Evolutionary conservation across 2,797 vertebrate species (phyloP), one percentile per base, ranked within the genome.

Genomic region (Crenuchus spilurus): DNA sequence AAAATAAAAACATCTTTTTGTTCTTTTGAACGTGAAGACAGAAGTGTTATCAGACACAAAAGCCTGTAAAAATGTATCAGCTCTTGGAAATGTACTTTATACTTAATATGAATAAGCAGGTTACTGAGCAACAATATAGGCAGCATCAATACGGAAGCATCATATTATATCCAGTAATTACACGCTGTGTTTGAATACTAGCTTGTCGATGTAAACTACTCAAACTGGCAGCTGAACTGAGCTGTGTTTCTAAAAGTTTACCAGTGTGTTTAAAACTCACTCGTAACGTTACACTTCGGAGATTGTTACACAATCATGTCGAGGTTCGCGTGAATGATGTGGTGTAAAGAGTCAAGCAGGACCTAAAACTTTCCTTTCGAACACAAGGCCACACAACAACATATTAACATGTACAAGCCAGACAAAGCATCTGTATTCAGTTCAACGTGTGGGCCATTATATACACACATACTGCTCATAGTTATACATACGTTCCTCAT

Each of bases 391-490:
- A 72, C 60, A 42, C 58, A 46, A 60, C 73, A 52, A 71, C 69
- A 20, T 75, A 64, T 67, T 70, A 52, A 71, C 69, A 20, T 75
- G 68, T 67, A 69, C 74, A 70, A 70, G 66, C 73, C 31, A 58
- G 62, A 60, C 39, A 57, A 87, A 79, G 82, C 85, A 81, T 74
- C 82, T 61, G 77, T 75, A 79, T 77, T 88, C 72, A 74, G 79
- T 81, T 82, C 75, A 76, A 82, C 80, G 85, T 75, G 77, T 87
- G 85, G 82, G 78, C 81, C 66, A 70, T 86, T 85, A 91, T 90
- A 85, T 90, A 91, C 85, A 90, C 88, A 88, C 83, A 77, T 83
- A 90, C 70, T 31, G 24, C 37, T 51, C 42, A 48, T 70, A 57
- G 39, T n/a, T 57, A 49, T 70, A 61, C 70, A 60, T 24, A 49